Base-by-base conservation (phyloP, 2,888 invertebrate species). In the Lampropteryx suffumata region DNA sequence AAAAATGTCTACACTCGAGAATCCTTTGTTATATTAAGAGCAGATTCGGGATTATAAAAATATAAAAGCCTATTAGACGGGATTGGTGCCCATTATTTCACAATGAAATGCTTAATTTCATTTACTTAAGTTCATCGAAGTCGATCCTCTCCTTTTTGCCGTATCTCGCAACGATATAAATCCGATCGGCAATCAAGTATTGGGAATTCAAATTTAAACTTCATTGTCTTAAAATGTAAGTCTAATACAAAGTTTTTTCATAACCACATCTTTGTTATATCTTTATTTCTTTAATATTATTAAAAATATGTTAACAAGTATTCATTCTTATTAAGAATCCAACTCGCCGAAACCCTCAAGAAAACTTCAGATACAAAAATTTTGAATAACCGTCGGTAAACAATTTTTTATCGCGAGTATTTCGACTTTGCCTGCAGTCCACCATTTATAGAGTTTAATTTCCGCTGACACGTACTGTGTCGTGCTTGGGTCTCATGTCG, bases 391-490 rank as follows among this genome's bases (percentile, higher is more conserved):
- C 39, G 29, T 27, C 39, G 47, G 39, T 51, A 51, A 43, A 52
- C 21, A 9, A 21, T 47, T 40, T 50, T 53, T 53, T 57, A 59
- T 57, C 55, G 48, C 21, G 28, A 46, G 37, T 48, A 52, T 46
- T 52, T 40, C 14, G 50, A 48, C 39, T 48, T 27, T 28, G 27
- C 39, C 26, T 44, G 54, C 50, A 55, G 53, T 50, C 53, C 52
- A 49, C 26, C 59, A 54, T 59, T 62, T 59, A 61, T 62, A 58
- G 58, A 58, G 64, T 62, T 64, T 64, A 62, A 64, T 64, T 64
- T 64, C 64, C 64, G 61, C 26, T 35, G 51, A 59, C 64, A 62
- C 52, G 58, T 46, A 56, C 55, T 55, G 51, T 60, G 55, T 55
- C 57, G 57, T 55, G 61, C 50, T 50, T 53, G 47, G 48, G 49